Percentiles rank a stretch among this genome's conserved stretches.
Evolutionary conservation across 2,888 invertebrate genomes (phyloP).

Genomic region (Eupithecia abbreviata): DNA sequence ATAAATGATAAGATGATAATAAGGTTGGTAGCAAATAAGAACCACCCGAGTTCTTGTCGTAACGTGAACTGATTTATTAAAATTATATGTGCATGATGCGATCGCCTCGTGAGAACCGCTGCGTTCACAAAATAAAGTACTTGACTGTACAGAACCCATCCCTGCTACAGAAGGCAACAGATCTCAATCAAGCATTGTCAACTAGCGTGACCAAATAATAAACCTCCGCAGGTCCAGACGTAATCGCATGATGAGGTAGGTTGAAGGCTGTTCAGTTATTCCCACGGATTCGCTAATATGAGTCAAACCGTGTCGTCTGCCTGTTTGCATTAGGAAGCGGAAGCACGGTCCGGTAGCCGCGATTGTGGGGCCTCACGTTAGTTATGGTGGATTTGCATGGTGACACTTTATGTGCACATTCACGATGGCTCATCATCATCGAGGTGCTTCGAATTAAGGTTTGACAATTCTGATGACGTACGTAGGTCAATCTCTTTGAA

Average conservation of each 20-base stretch:
- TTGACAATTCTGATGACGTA: not conserved
- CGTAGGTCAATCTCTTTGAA: not conserved
- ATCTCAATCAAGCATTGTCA: not conserved
- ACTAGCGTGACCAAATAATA: conserved; percentile 14
- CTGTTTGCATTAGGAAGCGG: conserved; percentile 62
- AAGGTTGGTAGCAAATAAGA: too few relatives aligned
- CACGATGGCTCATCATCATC: conserved; percentile 18
- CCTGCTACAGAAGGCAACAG: not conserved
- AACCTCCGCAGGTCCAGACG: conserved; percentile 17
- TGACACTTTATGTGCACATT: conserved; percentile 22
- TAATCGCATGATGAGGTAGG: conserved; percentile 16
- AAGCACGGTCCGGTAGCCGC: conserved; percentile 69
- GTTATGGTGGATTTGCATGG: conserved; percentile 27
- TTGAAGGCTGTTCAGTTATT: conserved; percentile 39
- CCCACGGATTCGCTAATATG: conserved; percentile 55
- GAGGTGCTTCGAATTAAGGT: not conserved
- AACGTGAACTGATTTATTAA: too few relatives aligned
- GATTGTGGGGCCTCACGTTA: conserved; percentile 60
- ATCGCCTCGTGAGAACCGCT: too few relatives aligned
- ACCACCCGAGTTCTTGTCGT: too few relatives aligned
- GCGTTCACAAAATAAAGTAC: too few relatives aligned
- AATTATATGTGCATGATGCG: too few relatives aligned
- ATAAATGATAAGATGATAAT: too few relatives aligned
- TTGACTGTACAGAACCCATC: not conserved
- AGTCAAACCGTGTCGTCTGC: conserved; percentile 38